These are phyloP conservation scores for Caenorhabditis inopinata DNA, from an alignment of 1,140 invertebrate genomes.

Conservation along the genomic window DNA sequence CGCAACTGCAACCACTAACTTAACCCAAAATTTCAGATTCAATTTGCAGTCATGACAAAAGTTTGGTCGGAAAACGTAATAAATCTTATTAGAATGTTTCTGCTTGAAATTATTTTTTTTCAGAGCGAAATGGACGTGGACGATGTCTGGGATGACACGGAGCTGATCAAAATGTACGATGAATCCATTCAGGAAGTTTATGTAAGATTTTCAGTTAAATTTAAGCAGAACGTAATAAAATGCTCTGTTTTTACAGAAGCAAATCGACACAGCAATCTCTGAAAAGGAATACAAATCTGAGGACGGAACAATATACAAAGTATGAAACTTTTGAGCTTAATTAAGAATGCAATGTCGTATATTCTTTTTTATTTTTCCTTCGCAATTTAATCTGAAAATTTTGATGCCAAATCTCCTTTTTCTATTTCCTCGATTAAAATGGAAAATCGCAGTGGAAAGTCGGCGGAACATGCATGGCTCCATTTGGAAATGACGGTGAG, in stretches of 20 bases:
- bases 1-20: too few species aligned
- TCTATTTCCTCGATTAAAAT: neutral
- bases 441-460: constrained; percentile 30
- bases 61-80: neutral
- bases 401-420: too few species aligned
- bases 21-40: neutral
- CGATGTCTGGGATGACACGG: constrained; percentile 44
- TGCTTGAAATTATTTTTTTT: neutral
- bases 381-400: too few species aligned
- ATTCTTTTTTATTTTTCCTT: too few species aligned
- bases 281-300: neutral
- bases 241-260: too few species aligned
- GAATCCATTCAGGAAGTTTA: neutral
- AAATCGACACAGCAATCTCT: neutral
- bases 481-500: constrained; percentile 23
- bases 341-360: too few species aligned
- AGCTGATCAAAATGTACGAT: constrained; percentile 45
- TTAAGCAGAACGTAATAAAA: too few species aligned
- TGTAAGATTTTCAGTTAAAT: neutral
- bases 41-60: neutral
- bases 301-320: neutral
- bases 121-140: neutral
- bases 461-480: constrained; percentile 37
- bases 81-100: neutral
- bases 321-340: neutral